Evolutionary conservation across 2,888 invertebrate genomes (phyloP), one percentile per base, ranked within the genome.

Genomic region (Eutolmus rufibarbis): DNA sequence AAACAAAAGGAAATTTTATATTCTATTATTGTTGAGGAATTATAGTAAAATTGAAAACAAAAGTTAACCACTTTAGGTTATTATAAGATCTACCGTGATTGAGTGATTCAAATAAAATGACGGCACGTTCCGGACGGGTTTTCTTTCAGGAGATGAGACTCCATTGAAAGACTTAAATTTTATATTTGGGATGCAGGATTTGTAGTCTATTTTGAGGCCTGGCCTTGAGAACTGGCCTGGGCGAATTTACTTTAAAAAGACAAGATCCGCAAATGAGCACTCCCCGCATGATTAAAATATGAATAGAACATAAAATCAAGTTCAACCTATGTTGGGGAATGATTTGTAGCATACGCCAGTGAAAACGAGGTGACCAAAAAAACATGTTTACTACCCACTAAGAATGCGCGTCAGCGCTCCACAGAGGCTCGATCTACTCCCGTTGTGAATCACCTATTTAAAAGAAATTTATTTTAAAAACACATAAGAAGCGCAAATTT

Each of bases 401-500:
- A 12, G 79, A 79, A 79, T 79, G 56, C 79, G 46, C 79, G 51
- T 28, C 28, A 66, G 23, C 19, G 5, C 57, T 0, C 23, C 9
- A 57, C 79, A 51, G 51, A 79, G 79, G 28, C 51, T 31, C 79
- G 66, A 40, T 84, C 82, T 84, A 66, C 66, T 66, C 57, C 66
- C 66, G 37, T 57, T 84, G 82, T 84, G 82, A 84, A 84, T 84
- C 82, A 66, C 66, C 66, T 84, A 66, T 84, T 84, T 14, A 66
- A 66, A 84, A 66, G 23, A 66, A 56, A 66, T 84, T 84, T 66
- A 66, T 79, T 79, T 79, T n/a, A 84, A 84, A 84, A 84, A 84
- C 82, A 84, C 82, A 66, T 66, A 84, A 84, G 66, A 66, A 66
- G 66, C 66, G 82, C 37, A 66, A 84, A 84, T 84, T 84, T 84